Evolutionary conservation across 2,113 vertebrate genomes (phyloP).

Genomic region (Turdus rufiventris): DNA sequence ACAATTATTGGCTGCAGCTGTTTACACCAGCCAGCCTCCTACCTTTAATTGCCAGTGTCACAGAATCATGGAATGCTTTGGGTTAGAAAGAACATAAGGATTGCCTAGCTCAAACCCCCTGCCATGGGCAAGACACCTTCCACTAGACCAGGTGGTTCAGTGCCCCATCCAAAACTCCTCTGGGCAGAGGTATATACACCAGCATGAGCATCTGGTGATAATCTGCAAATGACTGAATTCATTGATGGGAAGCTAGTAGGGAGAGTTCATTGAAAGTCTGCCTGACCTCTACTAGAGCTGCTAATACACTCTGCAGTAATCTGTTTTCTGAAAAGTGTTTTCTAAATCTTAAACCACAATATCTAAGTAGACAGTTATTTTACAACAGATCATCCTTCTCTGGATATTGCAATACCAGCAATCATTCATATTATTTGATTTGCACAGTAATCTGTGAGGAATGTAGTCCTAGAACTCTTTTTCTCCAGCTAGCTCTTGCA

Average conservation of each 20-base stretch:
- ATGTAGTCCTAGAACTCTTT: background rate
- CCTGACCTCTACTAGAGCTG: background rate
- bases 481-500: background rate
- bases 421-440: background rate
- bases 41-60: background rate
- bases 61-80: background rate
- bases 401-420: background rate
- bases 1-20: background rate
- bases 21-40: background rate
- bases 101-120: background rate
- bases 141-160: background rate
- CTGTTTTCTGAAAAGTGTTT: background rate
- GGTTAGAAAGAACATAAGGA: background rate
- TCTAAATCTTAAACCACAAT: background rate
- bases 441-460: background rate
- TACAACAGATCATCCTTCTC: background rate
- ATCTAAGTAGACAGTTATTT: background rate
- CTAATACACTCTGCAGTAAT: background rate
- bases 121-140: background rate
- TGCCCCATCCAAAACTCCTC: background rate
- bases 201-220: background rate
- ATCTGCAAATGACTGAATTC: background rate
- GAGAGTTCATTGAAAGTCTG: background rate
- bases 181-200: background rate
- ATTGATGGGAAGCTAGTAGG: background rate